Evolutionary conservation across 2,113 vertebrate genomes (phyloP).

Genomic region (Lynx canadensis): DNA sequence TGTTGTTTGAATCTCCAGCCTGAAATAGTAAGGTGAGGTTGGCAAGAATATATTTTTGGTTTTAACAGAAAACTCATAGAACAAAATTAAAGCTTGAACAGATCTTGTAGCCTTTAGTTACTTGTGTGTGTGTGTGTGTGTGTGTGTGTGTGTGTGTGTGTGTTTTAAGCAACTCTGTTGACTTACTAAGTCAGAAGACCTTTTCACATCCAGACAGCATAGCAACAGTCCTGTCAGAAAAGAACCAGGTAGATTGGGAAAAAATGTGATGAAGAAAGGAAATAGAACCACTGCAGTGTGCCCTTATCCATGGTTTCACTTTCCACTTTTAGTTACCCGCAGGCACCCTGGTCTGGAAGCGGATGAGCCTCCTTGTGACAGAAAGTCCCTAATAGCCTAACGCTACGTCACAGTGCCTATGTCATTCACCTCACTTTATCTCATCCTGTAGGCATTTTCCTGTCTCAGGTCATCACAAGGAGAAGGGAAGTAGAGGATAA

Average conservation of each 20-base stretch:
- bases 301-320: background rate
- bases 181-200: background rate
- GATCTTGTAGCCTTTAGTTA: slow-evolving; percentile 20
- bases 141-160: background rate
- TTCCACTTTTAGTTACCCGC: background rate
- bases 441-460: background rate
- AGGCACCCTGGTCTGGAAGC: background rate
- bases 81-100: slow-evolving; percentile 63
- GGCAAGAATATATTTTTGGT: slow-evolving; percentile 64
- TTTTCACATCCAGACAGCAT: background rate
- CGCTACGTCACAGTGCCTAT: background rate
- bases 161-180: background rate
- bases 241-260: background rate
- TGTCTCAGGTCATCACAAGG: background rate
- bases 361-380: background rate
- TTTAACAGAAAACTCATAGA: slow-evolving; percentile 67
- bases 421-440: background rate
- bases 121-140: background rate
- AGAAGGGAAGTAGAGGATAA: background rate
- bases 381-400: background rate
- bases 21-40: slow-evolving; percentile 54
- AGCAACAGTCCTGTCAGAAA: background rate
- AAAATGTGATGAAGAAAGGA: background rate
- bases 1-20: slow-evolving; percentile 55
- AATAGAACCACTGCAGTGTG: background rate